Base-by-base conservation (phyloP, 2,888 invertebrate genomes). In the Therioaphis trifolii region DNA sequence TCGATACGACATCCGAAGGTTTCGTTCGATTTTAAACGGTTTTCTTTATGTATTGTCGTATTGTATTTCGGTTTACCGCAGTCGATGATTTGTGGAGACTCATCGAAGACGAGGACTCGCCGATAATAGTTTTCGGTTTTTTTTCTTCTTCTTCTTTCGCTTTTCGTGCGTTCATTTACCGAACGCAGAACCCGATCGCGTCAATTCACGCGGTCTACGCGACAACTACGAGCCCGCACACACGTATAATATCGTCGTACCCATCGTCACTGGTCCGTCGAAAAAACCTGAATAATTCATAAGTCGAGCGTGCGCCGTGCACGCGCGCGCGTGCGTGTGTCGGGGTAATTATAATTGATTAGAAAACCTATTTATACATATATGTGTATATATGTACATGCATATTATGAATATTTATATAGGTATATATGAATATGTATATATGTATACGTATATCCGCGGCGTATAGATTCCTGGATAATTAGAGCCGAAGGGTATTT, bases 11-110 rank as follows among this genome's bases (percentile, higher is more conserved):
- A 68, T 79, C 69, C 43, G 69, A 55, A 55, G 68, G 68, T 69
- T 79, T 69, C 52, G 68, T 79, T 69, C 68, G 55, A 79, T 79
- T 79, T 79, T 69, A 79, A 79, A 79, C 78, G 78, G 78, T 78
- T 79, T 79, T 79, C 69, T 69, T 69, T 55, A 55, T 9, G n/a
- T n/a, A n/a, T n/a, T n/a, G 55, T 43, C 68, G 68, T 43, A 69
- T 69, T 79, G n/a, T 55, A 55, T 68, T 68, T 68, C 78, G 7
- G 66, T 43, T n/a, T 27, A 40, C 49, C 35, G 14, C 55, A 66
- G 18, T 35, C 21, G 24, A 52, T 77, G 24, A 78, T 78, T 68
- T n/a, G 55, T n/a, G 27, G 27, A 55, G 52, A 78, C 66, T n/a
- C n/a, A n/a, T n/a, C 43, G 15, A 15, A 27, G 18, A 24, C 18